Conservation (phyloP, 2,797 vertebrate species). For the Fundulus diaphanus region DNA sequence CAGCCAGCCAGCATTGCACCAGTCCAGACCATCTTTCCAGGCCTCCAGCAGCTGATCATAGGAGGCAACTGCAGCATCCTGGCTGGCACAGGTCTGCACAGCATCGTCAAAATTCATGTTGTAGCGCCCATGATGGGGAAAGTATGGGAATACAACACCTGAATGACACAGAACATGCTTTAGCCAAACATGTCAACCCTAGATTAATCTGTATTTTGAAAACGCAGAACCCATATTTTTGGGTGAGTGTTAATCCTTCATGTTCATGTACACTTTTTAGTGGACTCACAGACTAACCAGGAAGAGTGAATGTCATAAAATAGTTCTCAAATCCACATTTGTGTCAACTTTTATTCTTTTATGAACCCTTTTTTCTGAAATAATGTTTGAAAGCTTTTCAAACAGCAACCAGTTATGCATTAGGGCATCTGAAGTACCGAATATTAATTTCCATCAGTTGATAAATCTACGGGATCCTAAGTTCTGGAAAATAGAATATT, state of each 20-base stretch:
- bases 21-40: conserved; percentile 92
- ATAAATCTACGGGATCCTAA: too few species aligned
- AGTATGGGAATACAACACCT: conserved; percentile 96
- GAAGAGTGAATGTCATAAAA: neutral
- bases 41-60: conserved; percentile 88
- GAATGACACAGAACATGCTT: conserved; percentile 16
- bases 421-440: neutral
- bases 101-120: conserved; percentile 89
- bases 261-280: neutral
- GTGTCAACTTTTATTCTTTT: neutral
- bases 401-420: neutral
- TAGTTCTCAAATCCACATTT: too few species aligned
- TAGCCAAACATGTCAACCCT: neutral
- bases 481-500: too few species aligned
- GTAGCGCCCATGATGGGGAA: conserved; percentile 86
- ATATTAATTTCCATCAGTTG: neutral
- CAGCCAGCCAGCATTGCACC: conserved; percentile 99
- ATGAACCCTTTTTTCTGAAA: neutral
- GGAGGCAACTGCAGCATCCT: conserved; percentile 87
- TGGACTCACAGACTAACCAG: neutral
- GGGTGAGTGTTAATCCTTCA: neutral
- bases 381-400: neutral
- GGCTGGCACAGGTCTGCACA: conserved; percentile 83
- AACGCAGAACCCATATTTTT: neutral
- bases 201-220: neutral